A percentile compares a stretch with the other conserved stretches of the same genome.
phyloP scores from a whole-genome alignment of 2,113 vertebrate species.

The Pedionomus torquatus region DNA sequence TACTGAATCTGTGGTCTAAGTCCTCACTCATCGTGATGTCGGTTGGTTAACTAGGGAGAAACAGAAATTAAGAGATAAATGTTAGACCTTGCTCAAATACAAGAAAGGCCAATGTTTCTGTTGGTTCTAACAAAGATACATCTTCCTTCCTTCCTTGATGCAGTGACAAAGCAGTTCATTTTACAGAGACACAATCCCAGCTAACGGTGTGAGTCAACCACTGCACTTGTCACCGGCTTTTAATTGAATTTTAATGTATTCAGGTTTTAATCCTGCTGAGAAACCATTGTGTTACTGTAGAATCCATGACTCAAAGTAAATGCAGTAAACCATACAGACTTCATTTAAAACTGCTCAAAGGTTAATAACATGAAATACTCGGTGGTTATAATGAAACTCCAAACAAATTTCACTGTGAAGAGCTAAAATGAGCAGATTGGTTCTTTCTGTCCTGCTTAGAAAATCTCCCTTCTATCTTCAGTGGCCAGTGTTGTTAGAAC shows the following conservation, averaged over 20 bases:
- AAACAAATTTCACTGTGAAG: not conserved
- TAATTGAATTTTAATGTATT: slow-evolving; percentile 58
- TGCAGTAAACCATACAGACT: slow-evolving; percentile 4
- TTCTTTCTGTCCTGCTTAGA: not conserved
- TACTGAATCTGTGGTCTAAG: slow-evolving; percentile 86
- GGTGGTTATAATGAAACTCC: not conserved
- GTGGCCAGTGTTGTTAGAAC: not conserved
- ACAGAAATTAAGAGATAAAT: slow-evolving; percentile 13
- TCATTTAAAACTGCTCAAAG: not conserved
- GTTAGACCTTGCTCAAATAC: not conserved
- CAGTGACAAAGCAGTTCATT: not conserved
- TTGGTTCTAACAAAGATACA: not conserved
- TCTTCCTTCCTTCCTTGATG: not conserved
- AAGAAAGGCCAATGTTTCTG: not conserved
- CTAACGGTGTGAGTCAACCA: slow-evolving; percentile 17
- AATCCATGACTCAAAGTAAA: slow-evolving; percentile 39
- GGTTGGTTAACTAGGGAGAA: slow-evolving; percentile 50
- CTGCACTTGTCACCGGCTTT: slow-evolving; percentile 26
- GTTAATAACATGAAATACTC: not conserved
- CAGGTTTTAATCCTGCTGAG: slow-evolving; percentile 30
- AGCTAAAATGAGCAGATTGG: not conserved
- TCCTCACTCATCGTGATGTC: slow-evolving; percentile 85
- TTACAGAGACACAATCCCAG: not conserved
- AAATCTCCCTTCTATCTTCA: not conserved
- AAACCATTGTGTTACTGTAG: not conserved